Percentiles rank a stretch among this genome's conserved stretches.
phyloP scores from a whole-genome alignment of 2,888 invertebrate species.

The Ennomos quercinarius region DNA sequence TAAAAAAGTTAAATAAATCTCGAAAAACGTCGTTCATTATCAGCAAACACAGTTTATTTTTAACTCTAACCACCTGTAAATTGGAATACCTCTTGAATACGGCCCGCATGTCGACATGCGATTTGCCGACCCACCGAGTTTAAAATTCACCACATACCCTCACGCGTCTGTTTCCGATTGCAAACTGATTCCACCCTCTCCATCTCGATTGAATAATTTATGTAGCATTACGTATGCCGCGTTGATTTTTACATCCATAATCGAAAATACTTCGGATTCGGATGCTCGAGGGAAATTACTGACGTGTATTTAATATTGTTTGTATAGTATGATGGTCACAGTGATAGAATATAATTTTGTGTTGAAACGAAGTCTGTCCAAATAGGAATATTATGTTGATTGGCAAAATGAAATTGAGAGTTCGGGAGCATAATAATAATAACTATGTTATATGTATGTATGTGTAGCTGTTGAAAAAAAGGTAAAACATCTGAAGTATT shows the following conservation, averaged over 20 bases:
- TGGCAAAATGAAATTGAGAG: too few species aligned
- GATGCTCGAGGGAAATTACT: constrained; percentile 29
- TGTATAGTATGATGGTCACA: not conserved
- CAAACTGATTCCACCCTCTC: constrained; percentile 16
- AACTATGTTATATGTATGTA: too few species aligned
- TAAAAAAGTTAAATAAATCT: too few species aligned
- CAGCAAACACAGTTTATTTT: too few species aligned
- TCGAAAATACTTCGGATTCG: constrained; percentile 26
- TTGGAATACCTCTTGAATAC: constrained; percentile 7
- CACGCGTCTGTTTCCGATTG: constrained; percentile 20
- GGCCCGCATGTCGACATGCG: constrained; percentile 1
- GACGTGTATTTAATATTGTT: constrained; percentile 26
- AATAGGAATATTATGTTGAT: too few species aligned
- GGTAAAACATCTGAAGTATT: too few species aligned
- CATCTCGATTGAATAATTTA: constrained; percentile 36
- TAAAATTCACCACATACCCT: constrained; percentile 26
- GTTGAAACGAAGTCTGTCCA: too few species aligned
- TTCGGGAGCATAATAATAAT: too few species aligned
- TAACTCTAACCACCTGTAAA: constrained; percentile 5
- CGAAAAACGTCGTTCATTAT: too few species aligned
- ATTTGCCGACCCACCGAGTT: constrained; percentile 10
- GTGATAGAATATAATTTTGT: too few species aligned
- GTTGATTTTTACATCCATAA: constrained; percentile 30
- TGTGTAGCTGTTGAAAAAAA: too few species aligned
- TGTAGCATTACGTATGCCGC: constrained; percentile 31